These are phyloP conservation scores for Syrmaticus mikado DNA, from an alignment of 2,113 vertebrate genomes.

Conservation along the genomic window DNA sequence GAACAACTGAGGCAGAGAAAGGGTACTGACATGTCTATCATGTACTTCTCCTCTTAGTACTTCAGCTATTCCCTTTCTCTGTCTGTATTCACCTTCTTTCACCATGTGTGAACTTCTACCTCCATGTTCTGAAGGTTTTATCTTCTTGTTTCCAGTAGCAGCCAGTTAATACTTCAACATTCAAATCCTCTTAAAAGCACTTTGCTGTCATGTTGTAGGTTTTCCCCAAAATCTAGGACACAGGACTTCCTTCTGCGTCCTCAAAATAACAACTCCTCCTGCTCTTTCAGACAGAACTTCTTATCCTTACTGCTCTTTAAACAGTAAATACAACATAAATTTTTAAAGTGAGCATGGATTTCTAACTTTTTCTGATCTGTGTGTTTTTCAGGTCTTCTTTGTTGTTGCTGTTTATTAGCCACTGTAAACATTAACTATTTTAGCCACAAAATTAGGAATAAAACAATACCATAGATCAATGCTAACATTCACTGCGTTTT, in stretches of 20 bases:
- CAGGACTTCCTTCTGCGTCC: neutral
- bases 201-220: neutral
- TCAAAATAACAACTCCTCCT: neutral
- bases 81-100: neutral
- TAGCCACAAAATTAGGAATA: neutral
- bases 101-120: neutral
- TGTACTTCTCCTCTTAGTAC: neutral
- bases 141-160: neutral
- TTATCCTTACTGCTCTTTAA: neutral
- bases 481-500: neutral
- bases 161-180: conserved; percentile 7
- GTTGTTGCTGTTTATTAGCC: neutral
- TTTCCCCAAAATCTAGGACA: neutral
- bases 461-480: neutral
- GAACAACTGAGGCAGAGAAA: conserved; percentile 25
- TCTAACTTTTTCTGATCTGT: neutral
- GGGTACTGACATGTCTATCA: neutral
- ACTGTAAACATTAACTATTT: neutral
- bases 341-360: neutral
- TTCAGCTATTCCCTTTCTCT: neutral
- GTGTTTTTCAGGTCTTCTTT: neutral
- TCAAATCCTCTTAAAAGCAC: neutral
- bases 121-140: neutral
- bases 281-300: neutral
- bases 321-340: neutral